These are phyloP conservation scores for Ginglymostoma cirratum DNA, from an alignment of 2,113 vertebrate species.

Conservation along the genomic window DNA sequence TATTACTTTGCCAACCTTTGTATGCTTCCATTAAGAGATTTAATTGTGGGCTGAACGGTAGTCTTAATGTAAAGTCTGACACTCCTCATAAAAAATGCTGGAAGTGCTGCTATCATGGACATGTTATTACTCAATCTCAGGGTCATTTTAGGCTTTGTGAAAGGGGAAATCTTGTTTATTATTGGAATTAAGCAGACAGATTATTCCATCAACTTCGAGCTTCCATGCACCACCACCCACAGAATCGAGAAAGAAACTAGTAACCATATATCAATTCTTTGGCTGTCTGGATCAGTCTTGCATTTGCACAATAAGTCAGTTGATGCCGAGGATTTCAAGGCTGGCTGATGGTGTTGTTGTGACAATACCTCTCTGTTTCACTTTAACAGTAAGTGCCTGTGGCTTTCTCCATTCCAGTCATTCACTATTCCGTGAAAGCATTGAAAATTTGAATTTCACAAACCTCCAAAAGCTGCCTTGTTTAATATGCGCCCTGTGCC, in stretches of 20 bases:
- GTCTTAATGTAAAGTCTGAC: background rate
- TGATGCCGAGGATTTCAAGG: background rate
- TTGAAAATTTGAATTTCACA: slow-evolving; percentile 19
- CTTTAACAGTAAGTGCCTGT: background rate
- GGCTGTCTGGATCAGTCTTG: background rate
- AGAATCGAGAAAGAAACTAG: background rate
- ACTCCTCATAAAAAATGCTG: background rate
- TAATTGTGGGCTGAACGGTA: background rate
- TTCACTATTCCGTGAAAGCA: background rate
- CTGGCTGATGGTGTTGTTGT: background rate
- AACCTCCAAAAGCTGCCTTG: background rate
- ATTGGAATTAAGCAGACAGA: slow-evolving; percentile 8
- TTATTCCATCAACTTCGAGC: slow-evolving; percentile 2
- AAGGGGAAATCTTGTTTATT: background rate
- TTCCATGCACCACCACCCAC: background rate
- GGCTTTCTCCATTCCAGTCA: background rate
- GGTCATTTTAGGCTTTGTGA: background rate
- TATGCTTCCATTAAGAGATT: background rate
- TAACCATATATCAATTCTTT: background rate
- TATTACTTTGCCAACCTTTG: background rate
- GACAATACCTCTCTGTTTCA: slow-evolving; percentile 1
- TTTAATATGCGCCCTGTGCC: background rate
- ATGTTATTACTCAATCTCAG: background rate
- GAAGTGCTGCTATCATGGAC: background rate
- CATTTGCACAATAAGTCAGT: background rate